Conservation (phyloP, 2,888 invertebrate genomes). For the Girardia tigrina region DNA sequence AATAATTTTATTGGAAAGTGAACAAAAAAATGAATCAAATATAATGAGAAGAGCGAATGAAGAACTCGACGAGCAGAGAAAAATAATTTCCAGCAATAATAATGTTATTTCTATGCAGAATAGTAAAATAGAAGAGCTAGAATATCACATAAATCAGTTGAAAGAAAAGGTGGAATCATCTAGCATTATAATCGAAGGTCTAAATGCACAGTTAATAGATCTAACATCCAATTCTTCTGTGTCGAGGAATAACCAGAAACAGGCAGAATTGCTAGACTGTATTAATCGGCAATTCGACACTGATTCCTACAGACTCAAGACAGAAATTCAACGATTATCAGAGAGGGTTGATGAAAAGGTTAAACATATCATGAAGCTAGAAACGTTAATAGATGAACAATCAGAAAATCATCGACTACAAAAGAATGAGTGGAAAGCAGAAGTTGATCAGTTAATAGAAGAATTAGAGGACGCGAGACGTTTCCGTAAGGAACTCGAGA, state of each 20-base stretch:
- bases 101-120: not conserved
- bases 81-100: not conserved
- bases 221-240: not conserved
- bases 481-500: not conserved
- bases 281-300: constrained; percentile 4
- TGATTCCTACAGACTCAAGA: not conserved
- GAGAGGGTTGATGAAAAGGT: constrained; percentile 5
- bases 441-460: not conserved
- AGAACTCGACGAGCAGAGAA: not conserved
- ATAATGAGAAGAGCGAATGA: not conserved
- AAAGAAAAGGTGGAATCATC: not conserved
- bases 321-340: not conserved
- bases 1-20: constrained; percentile 39
- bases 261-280: not conserved
- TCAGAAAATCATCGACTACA: not conserved
- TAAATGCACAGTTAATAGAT: not conserved
- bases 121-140: not conserved
- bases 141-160: not conserved
- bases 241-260: not conserved
- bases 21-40: not conserved
- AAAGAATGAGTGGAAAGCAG: not conserved
- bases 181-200: not conserved
- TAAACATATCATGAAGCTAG: not conserved
- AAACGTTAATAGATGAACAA: not conserved
- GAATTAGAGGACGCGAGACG: not conserved